A percentile compares a stretch with the other conserved stretches of the same genome.
Evolutionary conservation across 2,888 invertebrate genomes (phyloP).

Genomic region (Cyclophora punctaria): DNA sequence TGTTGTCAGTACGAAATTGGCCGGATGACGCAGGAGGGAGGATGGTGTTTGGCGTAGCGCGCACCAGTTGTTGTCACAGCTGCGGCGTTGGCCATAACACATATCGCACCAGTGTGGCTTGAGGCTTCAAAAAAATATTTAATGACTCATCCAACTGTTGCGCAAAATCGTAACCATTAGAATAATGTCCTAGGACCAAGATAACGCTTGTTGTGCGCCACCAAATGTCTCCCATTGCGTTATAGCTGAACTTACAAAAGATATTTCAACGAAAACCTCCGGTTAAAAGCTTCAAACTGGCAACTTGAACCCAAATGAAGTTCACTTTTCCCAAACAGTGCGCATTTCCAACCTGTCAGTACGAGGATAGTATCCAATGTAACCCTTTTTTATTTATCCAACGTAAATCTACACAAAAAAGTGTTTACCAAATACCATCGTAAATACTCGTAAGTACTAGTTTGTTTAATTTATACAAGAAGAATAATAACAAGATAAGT

Average conservation of each 20-base stretch:
- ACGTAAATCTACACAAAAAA: not conserved
- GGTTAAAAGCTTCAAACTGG: no score
- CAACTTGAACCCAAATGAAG: no score
- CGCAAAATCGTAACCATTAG: constrained; percentile 17
- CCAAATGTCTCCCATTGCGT: no score
- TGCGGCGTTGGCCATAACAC: constrained; percentile 25
- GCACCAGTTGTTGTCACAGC: constrained; percentile 55
- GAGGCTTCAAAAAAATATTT: constrained; percentile 20
- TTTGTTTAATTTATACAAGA: no score
- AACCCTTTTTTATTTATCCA: not conserved
- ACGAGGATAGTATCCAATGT: no score
- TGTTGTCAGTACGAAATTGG: constrained; percentile 48
- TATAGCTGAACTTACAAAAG: constrained; percentile 5
- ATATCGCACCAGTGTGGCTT: constrained; percentile 20
- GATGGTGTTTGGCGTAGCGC: constrained; percentile 27
- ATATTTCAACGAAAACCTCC: no score
- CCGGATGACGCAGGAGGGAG: constrained; percentile 55
- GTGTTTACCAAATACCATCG: no score
- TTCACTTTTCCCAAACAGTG: no score
- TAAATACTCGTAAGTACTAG: no score
- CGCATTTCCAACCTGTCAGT: no score
- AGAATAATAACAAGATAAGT: no score
- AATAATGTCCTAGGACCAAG: constrained; percentile 2
- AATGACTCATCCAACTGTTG: constrained; percentile 38
- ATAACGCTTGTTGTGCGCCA: no score